Conservation (phyloP, 2,113 vertebrate species). For the Erpornis zantholeuca region DNA sequence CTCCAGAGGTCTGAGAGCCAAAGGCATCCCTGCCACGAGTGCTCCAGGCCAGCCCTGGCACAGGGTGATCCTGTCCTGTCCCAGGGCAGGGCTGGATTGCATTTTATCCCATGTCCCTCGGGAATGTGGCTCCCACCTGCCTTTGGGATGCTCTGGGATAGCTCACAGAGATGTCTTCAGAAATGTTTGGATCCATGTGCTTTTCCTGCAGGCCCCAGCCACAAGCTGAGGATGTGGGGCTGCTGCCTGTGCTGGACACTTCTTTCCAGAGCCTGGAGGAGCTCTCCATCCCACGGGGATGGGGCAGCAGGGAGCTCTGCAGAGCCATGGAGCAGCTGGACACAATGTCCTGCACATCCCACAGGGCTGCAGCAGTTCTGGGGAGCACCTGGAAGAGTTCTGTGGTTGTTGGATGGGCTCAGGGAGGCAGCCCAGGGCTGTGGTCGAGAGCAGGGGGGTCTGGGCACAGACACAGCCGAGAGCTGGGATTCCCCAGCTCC, state of each 20-base stretch:
- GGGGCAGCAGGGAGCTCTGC: background rate
- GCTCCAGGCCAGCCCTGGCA: background rate
- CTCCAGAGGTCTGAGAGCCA: background rate
- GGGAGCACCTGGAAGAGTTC: background rate
- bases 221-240: background rate
- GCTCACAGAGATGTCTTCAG: background rate
- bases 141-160: background rate
- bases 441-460: background rate
- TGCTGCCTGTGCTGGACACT: background rate
- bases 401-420: background rate
- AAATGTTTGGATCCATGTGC: background rate
- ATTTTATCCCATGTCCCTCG: background rate
- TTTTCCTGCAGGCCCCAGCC: background rate
- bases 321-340: background rate
- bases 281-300: rapidly evolving
- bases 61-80: background rate
- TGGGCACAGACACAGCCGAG: rapidly evolving
- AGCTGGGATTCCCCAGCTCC: background rate
- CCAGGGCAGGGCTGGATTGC: background rate
- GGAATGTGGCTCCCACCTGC: background rate
- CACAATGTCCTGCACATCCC: rapidly evolving
- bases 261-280: background rate
- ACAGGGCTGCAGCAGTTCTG: background rate
- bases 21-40: background rate
- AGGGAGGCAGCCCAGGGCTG: background rate